Base-by-base conservation (phyloP, 2,797 vertebrate species). In the Silurus lanzhouensis region DNA sequence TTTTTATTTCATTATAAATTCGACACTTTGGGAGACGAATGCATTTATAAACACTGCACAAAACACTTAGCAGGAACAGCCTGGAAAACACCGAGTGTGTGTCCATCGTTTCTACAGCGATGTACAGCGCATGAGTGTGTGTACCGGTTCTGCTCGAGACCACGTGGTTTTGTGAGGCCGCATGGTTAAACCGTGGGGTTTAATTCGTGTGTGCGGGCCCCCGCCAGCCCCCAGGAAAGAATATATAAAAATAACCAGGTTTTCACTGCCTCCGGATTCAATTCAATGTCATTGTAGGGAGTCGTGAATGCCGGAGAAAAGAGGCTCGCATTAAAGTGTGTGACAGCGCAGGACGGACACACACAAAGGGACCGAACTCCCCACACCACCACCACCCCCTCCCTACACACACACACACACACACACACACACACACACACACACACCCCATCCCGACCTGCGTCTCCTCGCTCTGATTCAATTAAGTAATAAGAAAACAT, bases 401-500 rank as follows among this genome's bases (percentile, higher is more conserved):
- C 52, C 78, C 64, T 44, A 64, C 78, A 66, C 77, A 80, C 79
- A 67, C 61, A 72, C 22, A 83, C 55, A 75, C 17, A 66, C 79
- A 67, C 61, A 72, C 22, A 83, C 55, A 75, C 17, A 66, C 79
- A 67, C 61, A 81, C 70, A 74, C 67, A 82, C 12, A 27, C 55
- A 83, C 67, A 72, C 22, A 83, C 55, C 64, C 17, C 68, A 63
- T 58, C 97, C 96, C 97, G 96, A 96, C 96, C 94, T 94, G 96
- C 94, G 48, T 52, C 48, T 52, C 48, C 96, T 96, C 94, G 96
- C 96, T 95, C 97, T 96, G 96, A 97, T 97, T 99, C 96, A 98
- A 99, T 98, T 98, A 99, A 98, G 97, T 97, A 98, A 99, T 99
- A 99, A 96, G 97, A 99, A 99, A 99, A 98, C 97, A 98, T 97